Base-by-base conservation (phyloP, 2,888 invertebrate species). In the Fissipunctia ypsillon region DNA sequence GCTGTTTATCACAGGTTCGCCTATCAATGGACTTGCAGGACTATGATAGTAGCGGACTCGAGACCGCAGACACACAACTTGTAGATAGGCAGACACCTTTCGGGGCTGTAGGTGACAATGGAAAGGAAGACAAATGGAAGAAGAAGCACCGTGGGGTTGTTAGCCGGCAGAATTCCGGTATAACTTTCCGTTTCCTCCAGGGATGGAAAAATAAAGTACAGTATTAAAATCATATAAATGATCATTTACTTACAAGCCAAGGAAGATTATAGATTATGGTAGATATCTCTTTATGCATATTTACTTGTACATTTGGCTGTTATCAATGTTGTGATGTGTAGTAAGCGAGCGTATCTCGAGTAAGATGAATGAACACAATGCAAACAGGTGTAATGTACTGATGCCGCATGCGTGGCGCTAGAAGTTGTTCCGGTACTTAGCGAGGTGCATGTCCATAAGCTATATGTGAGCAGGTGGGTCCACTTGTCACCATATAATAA, bases 361-460 rank as follows among this genome's bases (percentile, higher is more conserved):
- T 45, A 43, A 71, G 48, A 66, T 79, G 73, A 79, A 79, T 72
- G 66, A 71, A 63, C 52, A 54, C 31, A n/a, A 78, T 66, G 31
- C 52, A 35, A 57, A 78, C 61, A 83, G 48, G 14, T 65, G 59
- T 67, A 22, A 16, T 41, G 22, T 73, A 52, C 52, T 54, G 16
- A 38, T 16, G 48, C 10, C 35, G 31, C 25, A 3, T 31, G 57
- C 48, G 0, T 31, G 56, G 52, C 38, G 52, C 68, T 45, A 63
- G 25, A 63, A 48, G 3, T 12, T 57, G 50, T 45, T 50, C 28
- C 43, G 28, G 57, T 78, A 35, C 14, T 35, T 28, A 12, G 31
- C 35, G 19, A 52, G 16, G 6, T 35, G 19, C 31, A 25, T 5
- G 19, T 19, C 16, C 28, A 10, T 25, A 25, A 3, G 25, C 19